Evolutionary conservation across 2,113 vertebrate species (phyloP), one percentile per base, ranked within the genome.

Genomic region (Gadus chalcogrammus): DNA sequence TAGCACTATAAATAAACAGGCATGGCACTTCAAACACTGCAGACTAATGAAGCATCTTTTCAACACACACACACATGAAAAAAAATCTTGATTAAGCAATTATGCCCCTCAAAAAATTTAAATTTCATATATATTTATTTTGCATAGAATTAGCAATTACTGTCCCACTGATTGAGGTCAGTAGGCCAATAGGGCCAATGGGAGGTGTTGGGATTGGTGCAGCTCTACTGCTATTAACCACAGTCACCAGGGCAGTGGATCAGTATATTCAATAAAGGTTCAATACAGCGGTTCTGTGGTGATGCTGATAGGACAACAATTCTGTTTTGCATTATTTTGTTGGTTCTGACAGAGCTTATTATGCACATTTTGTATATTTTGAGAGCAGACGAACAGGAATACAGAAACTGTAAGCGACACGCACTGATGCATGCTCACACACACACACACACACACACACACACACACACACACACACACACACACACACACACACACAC

Each of bases 21-120:
- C 67, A 67, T 74, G 75, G 52, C 16, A 82, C 72, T 86, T 87
- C 83, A 88, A 88, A 84, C 78, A 69, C 61, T 65, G 65, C 68
- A 78, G 61, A 20, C 35, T 48, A 22, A 67, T 62, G 63, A 85
- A 84, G 79, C 72, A 79, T 67, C 83, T 82, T 86, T 86, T 75
- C 70, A 78, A 35, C 68, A 84, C 15, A 58, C 5, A 48, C 42
- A 48, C 42, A 48, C 42, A 48, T 3, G n/a, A 55, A 69, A 76
- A 55, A 69, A 76, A 28, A 67, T 69, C 60, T 65, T 70, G 22
- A 84, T 75, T 81, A 31, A 5, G 63, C 68, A 67, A 59, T 80
- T 78, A 70, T 74, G 70, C 72, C 73, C 77, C 79, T 77, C 77
- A 78, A 79, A 71, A 11, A 13, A 67, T 24, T 20, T 61, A 24